phyloP scores from a whole-genome alignment of 2,797 vertebrate species.

The Gorsachius magnificus region DNA sequence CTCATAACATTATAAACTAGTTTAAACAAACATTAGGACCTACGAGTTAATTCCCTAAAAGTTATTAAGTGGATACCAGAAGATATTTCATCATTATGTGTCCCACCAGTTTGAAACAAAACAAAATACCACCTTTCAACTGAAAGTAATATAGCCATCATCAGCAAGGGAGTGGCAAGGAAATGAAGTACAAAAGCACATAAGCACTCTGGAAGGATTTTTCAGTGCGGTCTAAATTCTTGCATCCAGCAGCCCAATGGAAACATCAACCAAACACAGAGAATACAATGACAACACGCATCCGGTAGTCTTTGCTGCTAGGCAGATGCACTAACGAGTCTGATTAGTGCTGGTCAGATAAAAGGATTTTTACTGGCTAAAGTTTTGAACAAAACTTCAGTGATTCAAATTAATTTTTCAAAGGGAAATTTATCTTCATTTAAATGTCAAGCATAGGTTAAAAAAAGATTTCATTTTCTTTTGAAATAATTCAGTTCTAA shows the following conservation, averaged over 20 bases:
- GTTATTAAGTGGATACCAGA: neutral
- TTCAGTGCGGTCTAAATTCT: neutral
- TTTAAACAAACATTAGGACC: slow-evolving; percentile 5
- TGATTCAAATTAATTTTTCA: neutral
- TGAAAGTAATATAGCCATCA: neutral
- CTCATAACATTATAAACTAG: neutral
- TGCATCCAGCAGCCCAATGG: neutral
- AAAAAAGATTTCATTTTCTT: neutral
- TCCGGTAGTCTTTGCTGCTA: neutral
- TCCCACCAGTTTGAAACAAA: neutral
- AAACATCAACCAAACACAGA: neutral
- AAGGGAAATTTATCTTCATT: neutral
- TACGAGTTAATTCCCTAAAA: slow-evolving; percentile 1
- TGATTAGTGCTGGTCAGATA: neutral
- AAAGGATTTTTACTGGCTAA: neutral
- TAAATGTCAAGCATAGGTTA: neutral
- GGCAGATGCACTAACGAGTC: neutral
- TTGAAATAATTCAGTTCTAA: neutral
- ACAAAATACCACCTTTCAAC: neutral
- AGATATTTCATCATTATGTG: neutral
- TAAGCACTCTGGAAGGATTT: neutral
- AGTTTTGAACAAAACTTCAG: neutral
- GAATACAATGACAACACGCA: rapidly evolving
- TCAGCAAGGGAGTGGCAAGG: neutral
- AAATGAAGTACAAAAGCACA: neutral